Percentiles rank a stretch among this genome's conserved stretches.
Conservation (phyloP, 2,888 invertebrate species). For the Ganaspis brasiliensis region DNA sequence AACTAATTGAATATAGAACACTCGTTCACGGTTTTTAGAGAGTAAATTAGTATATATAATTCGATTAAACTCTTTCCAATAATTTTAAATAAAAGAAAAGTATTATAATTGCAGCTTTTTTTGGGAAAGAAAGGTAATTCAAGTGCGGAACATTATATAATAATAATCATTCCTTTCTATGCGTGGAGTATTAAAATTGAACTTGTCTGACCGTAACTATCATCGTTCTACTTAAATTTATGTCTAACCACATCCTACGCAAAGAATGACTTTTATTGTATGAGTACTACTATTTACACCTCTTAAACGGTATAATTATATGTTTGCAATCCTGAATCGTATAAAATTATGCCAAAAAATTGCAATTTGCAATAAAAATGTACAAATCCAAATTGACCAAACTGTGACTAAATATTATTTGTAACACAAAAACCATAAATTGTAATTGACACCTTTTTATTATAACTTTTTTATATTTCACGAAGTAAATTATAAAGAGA, state of each 20-base stretch:
- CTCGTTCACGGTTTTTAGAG: too few species aligned
- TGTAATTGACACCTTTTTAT: too few species aligned
- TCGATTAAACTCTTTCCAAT: too few species aligned
- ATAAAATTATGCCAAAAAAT: background rate
- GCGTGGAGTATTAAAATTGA: conserved; percentile 5
- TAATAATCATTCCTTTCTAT: background rate
- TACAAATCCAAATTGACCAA: too few species aligned
- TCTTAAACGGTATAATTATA: conserved; percentile 5
- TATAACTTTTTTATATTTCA: too few species aligned
- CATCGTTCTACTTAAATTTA: conserved; percentile 2
- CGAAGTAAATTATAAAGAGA: too few species aligned
- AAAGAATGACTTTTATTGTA: conserved; percentile 3
- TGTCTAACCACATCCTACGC: background rate
- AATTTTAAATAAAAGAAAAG: background rate
- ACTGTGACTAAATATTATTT: too few species aligned
- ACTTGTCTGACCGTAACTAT: conserved; percentile 7
- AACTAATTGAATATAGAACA: too few species aligned
- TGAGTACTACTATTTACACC: background rate
- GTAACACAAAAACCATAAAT: too few species aligned
- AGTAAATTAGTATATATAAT: too few species aligned
- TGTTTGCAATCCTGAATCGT: background rate
- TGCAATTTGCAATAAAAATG: background rate
- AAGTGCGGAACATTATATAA: conserved; percentile 2
- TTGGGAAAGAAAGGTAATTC: background rate
- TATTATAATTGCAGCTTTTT: background rate